Base-by-base conservation (phyloP, 1,140 invertebrate species). In the Pectinophora gossypiella region DNA sequence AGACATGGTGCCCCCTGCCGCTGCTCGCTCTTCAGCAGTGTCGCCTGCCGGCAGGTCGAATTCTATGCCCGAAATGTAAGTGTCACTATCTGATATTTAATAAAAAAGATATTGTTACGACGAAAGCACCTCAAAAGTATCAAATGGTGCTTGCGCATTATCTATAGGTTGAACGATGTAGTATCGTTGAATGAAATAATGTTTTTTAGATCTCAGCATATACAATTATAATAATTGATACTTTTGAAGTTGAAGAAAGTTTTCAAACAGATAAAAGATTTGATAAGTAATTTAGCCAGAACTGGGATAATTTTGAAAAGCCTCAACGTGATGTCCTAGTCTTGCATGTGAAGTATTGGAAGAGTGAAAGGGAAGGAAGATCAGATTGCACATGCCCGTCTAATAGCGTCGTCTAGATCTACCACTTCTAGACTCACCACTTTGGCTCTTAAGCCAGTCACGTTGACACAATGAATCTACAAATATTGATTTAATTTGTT, bases 1-100 rank as follows among this genome's bases (percentile, higher is more conserved):
- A 1, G 95, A 97, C 91, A 97, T 94, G 7, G 92, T 91, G 15
- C 88, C 85, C 19, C 79, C 84, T 0, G 80, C 77, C 0, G 77
- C 84, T 0, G 85, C 78, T 5, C 82, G 64, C 21, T 80, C 79
- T 56, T 84, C 84, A 1, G 67, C 79, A 2, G 68, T 68, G 21
- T 84, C 83, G 52, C 78, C 81, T 74, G 81, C 69, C 51, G 84
- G 81, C 64, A 87, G 68, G 75, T 87, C 84, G 79, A 87, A 87
- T 58, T 87, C 84, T 87, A 83, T 49, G 63, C 64, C 64, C 56
- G 64, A 68, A 73, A 78, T 27, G 74, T 65, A 59, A 76, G 51
- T 67, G 47, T 72, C 61, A 77, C 68, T 76, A 81, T 18, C 3
- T 40, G 36, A 40, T 16, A 15, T 2, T 40, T n/a, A 32, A 9